Evolutionary conservation across 2,888 invertebrate species (phyloP), one percentile per base, ranked within the genome.

Genomic region (Sipha maydis): DNA sequence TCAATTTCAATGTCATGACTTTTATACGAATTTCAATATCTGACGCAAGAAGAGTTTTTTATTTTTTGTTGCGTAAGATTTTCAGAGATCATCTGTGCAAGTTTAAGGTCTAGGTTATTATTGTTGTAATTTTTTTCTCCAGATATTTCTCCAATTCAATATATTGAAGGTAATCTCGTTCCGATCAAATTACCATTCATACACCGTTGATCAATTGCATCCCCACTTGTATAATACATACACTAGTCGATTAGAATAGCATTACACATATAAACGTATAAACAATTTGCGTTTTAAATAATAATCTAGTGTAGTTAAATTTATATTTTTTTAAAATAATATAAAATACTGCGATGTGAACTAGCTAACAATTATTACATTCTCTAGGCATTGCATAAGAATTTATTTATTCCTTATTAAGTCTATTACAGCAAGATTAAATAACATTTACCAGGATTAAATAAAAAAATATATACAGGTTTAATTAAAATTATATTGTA

Each of bases 61-160:
- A 67, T 54, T 54, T 41, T 67, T 41, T 8, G 75, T 80, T 80
- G 31, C 86, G 79, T 86, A 86, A 86, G 54, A 67, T 73, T 73
- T 56, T 34, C 28, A 71, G 31, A 69, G 56, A 85, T 69, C 78
- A 85, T 80, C 86, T 56, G 31, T 14, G 28, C 88, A 80, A 88
- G 88, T 88, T 88, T 88, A 88, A 88, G 88, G 88, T 88, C 88
- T 88, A 88, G 88, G 88, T 82, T 78, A 85, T 78, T 34, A 78
- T 78, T 85, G 78, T 86, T 76, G 28, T 67, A 67, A 73, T 73
- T 85, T 85, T 85, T 77, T 85, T 77, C 85, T 85, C 85, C 77
- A 48, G 69, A 31, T 31, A 31, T 77, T 69, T 48, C 48, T 31
- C 67, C 25, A 77, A 67, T 77, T 67, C 48, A n/a, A 69, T 77